Conservation (phyloP, 1,140 invertebrate species). For the Helicoverpa armigera region DNA sequence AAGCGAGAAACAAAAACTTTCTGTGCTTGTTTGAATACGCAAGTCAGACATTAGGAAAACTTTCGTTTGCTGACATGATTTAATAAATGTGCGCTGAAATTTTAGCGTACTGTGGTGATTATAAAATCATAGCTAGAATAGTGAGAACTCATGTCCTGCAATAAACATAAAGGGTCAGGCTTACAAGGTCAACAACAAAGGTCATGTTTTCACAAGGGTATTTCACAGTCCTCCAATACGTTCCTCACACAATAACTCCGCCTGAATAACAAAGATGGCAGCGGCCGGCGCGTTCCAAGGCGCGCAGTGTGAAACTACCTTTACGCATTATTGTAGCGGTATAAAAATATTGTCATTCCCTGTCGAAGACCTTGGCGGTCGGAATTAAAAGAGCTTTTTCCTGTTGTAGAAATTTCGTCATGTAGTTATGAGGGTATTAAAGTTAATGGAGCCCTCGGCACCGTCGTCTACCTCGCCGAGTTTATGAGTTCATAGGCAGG, state of each 20-base stretch:
- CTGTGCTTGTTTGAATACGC: slow-evolving; percentile 22
- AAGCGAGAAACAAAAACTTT: slow-evolving; percentile 35
- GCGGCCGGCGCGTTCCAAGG: background rate
- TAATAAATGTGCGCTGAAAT: background rate
- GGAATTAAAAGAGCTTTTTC: slow-evolving; percentile 77
- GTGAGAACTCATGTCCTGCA: background rate
- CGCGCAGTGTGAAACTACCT: slow-evolving; percentile 10
- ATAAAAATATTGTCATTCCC: slow-evolving; percentile 49
- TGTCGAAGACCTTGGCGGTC: slow-evolving; percentile 49
- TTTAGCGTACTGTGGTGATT: too few species aligned
- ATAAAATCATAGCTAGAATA: too few species aligned
- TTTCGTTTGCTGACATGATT: slow-evolving; percentile 10
- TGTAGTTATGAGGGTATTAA: slow-evolving; percentile 77
- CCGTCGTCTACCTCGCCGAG: slow-evolving; percentile 61
- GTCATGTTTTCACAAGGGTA: background rate
- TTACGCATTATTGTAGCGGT: slow-evolving; percentile 30
- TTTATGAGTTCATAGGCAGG: slow-evolving; percentile 69
- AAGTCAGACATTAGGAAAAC: slow-evolving; percentile 30
- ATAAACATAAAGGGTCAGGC: background rate
- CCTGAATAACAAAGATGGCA: background rate
- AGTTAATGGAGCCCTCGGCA: slow-evolving; percentile 72
- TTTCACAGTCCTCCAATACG: background rate
- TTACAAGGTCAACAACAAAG: background rate
- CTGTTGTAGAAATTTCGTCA: slow-evolving; percentile 74
- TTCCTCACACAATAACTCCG: background rate